phyloP scores from a whole-genome alignment of 2,113 vertebrate genomes.

The Corythoichthys intestinalis region DNA sequence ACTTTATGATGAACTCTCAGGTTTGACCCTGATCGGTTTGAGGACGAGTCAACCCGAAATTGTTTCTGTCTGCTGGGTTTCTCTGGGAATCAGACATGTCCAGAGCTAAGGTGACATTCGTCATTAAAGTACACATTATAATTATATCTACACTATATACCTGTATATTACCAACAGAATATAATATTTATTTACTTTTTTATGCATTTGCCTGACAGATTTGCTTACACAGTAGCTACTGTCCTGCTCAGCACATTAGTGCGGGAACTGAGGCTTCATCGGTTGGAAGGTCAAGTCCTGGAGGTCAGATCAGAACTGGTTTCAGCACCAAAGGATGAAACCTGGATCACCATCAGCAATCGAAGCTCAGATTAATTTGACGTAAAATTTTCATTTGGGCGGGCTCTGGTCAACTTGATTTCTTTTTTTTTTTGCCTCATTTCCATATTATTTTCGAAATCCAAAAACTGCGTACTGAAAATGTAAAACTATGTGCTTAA shows the following conservation, averaged over 20 bases:
- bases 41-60: conserved; percentile 77
- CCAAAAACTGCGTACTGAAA: neutral
- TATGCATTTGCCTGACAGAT: conserved; percentile 65
- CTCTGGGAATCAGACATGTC: conserved; percentile 88
- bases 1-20: conserved; percentile 56
- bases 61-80: conserved; percentile 88
- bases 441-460: neutral
- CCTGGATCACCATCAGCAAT: conserved; percentile 87
- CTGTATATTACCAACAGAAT: too few relatives aligned
- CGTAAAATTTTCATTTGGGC: neutral
- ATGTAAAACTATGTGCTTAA: neutral
- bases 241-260: conserved; percentile 83
- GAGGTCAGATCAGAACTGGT: conserved; percentile 91
- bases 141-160: too few relatives aligned
- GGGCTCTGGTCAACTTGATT: neutral
- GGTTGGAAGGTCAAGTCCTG: conserved; percentile 79
- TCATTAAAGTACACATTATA: too few relatives aligned
- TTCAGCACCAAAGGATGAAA: conserved; percentile 88
- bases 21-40: conserved; percentile 89
- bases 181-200: neutral
- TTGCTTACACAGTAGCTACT: conserved; percentile 85
- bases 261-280: conserved; percentile 77
- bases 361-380: conserved; percentile 67
- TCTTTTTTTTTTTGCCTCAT: neutral
- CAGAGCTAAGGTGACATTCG: conserved; percentile 81